Base-by-base conservation (phyloP, 2,888 invertebrate genomes). In the Chloroclystis v-ata region DNA sequence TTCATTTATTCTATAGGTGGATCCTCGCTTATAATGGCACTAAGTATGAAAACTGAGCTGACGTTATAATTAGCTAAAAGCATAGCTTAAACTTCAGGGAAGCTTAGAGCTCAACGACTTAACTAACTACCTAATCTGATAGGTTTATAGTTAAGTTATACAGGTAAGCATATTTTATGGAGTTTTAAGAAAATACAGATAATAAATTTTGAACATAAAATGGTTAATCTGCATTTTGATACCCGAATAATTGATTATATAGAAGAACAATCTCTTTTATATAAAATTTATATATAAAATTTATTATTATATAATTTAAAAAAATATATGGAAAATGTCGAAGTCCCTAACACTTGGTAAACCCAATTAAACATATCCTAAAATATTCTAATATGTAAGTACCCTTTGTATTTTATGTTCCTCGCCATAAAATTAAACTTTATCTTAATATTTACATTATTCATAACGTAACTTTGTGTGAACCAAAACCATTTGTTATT, bases 31-130 rank as follows among this genome's bases (percentile, higher is more conserved):
- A 13, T 4, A 13, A 13, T 13, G 13, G 30, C 30, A 13, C 13
- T 13, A 9, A 30, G 30, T 32, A 47, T 35, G 13, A 40, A 44
- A 47, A 39, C 24, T 40, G 43, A 37, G 43, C 20, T 42, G 54
- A 50, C 37, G 29, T 29, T 11, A 32, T 43, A 45, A 50, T 57
- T 49, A 52, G 30, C 28, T 60, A 63, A 64, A 59, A 59, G 54
- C 43, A 50, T 51, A 52, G 20, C 56, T 35, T 43, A 43, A 47
- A 44, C 54, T 48, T 32, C 60, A 43, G 53, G 46, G 51, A 49
- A 65, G 57, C 55, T 61, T 60, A 49, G 47, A 57, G 51, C 51
- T 54, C 40, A 52, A 44, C 49, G 13, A 26, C 37, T 49, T 49
- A 42, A 41, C 43, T 59, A 63, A 59, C 51, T 52, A 44, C 54